phyloP scores from a whole-genome alignment of 1,140 invertebrate species.

The Drosophila malerkotliana region DNA sequence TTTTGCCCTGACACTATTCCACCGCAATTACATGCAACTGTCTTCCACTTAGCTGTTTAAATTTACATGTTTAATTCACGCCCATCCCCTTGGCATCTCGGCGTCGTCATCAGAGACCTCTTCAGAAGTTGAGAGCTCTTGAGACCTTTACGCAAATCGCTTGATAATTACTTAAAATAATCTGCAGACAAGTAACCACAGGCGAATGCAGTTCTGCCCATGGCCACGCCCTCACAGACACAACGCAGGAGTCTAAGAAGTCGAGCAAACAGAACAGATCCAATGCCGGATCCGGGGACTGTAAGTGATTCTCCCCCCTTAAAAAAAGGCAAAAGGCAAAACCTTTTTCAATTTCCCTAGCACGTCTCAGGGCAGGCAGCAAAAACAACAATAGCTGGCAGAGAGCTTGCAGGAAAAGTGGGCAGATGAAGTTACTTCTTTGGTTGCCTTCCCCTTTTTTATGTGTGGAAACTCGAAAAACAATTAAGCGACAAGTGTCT shows the following conservation, averaged over 20 bases:
- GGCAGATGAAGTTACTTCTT: conserved; percentile 8
- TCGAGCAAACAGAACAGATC: conserved; percentile 33
- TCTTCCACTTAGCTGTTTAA: conserved; percentile 53
- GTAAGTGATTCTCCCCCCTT: conserved; percentile 31
- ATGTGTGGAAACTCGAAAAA: conserved; percentile 73
- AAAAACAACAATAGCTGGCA: conserved; percentile 44
- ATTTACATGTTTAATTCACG: conserved; percentile 72
- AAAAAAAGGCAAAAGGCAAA: conserved; percentile 61
- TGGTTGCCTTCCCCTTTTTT: conserved; percentile 31
- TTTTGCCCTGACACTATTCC: conserved; percentile 23
- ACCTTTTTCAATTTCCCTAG: conserved; percentile 62
- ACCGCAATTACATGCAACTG: conserved; percentile 47
- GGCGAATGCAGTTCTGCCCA: conserved; percentile 32
- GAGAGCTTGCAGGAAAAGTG: background rate
- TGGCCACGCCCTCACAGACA: conserved; percentile 49
- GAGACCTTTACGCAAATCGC: conserved; percentile 73
- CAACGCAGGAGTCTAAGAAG: conserved; percentile 25
- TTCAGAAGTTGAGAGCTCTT: conserved; percentile 63
- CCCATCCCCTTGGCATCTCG: conserved; percentile 10
- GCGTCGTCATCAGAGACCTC: conserved; percentile 34
- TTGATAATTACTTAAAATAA: conserved; percentile 82
- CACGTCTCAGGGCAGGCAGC: conserved; percentile 59
- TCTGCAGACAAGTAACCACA: conserved; percentile 69
- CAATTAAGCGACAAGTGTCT: conserved; percentile 82
- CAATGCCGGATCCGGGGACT: conserved; percentile 40